Evolutionary conservation across 2,888 invertebrate genomes (phyloP).

Genomic region (Elysia crispata): DNA sequence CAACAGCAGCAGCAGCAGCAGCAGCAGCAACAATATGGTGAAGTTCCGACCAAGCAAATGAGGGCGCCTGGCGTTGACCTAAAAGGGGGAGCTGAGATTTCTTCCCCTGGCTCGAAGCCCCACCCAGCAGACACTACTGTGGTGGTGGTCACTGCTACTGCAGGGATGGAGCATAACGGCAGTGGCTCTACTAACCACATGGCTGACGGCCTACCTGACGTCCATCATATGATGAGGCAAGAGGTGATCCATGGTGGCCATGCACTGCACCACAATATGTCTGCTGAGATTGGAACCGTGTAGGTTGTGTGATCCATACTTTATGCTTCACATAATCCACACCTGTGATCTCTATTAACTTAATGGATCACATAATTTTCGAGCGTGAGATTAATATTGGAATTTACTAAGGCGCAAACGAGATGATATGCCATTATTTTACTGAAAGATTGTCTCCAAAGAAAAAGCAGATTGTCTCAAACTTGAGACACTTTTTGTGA

Average conservation of each 20-base stretch:
- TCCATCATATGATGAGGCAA: constrained; percentile 9
- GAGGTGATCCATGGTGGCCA: neutral
- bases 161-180: constrained; percentile 24
- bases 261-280: constrained; percentile 26
- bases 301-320: neutral
- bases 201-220: constrained; percentile 20
- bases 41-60: too few species aligned
- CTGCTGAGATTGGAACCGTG: constrained; percentile 42
- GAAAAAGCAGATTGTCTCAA: neutral
- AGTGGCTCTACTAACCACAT: constrained; percentile 1
- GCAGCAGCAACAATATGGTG: too few species aligned
- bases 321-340: neutral
- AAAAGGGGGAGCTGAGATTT: constrained; percentile 40
- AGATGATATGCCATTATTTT: too few species aligned
- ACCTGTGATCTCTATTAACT: neutral
- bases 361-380: neutral
- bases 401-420: too few species aligned
- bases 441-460: too few species aligned
- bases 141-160: constrained; percentile 41
- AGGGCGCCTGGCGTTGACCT: constrained; percentile 37
- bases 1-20: neutral
- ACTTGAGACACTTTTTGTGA: too few species aligned
- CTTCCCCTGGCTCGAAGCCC: constrained; percentile 18
- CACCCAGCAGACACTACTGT: constrained; percentile 38
- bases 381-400: too few species aligned